Conservation (phyloP, 2,113 vertebrate genomes). For the Phocoena phocoena region DNA sequence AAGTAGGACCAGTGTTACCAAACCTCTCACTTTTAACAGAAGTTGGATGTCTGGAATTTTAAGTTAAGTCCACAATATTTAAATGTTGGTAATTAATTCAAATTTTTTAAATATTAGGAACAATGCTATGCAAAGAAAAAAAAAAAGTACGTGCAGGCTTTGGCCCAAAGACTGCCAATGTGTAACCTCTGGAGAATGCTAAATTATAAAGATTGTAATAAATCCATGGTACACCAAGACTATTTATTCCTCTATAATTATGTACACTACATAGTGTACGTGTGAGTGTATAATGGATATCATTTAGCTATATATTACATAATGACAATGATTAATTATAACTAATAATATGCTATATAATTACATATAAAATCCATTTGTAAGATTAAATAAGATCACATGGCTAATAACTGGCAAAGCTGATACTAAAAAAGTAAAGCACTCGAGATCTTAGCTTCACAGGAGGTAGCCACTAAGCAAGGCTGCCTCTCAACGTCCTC, state of each 20-base stretch:
- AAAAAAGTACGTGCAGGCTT: not conserved
- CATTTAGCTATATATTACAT: not conserved
- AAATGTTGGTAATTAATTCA: not conserved
- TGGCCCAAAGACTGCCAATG: not conserved
- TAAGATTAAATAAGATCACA: not conserved
- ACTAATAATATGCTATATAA: not conserved
- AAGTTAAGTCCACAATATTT: slow-evolving; percentile 11
- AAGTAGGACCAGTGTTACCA: too few species aligned
- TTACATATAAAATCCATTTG: not conserved
- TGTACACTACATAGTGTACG: not conserved
- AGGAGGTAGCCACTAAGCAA: not conserved
- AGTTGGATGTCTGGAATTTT: not conserved
- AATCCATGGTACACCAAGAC: not conserved
- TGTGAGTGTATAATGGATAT: not conserved
- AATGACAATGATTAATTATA: not conserved
- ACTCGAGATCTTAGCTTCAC: not conserved
- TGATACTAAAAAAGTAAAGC: not conserved
- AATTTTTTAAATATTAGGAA: not conserved
- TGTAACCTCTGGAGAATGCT: not conserved
- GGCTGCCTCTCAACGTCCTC: not conserved
- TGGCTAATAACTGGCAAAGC: not conserved
- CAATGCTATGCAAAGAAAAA: not conserved
- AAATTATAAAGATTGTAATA: not conserved
- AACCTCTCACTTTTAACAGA: not conserved
- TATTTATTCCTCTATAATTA: not conserved